Conservation (phyloP, 2,113 vertebrate genomes). For the Tragelaphus scriptus region DNA sequence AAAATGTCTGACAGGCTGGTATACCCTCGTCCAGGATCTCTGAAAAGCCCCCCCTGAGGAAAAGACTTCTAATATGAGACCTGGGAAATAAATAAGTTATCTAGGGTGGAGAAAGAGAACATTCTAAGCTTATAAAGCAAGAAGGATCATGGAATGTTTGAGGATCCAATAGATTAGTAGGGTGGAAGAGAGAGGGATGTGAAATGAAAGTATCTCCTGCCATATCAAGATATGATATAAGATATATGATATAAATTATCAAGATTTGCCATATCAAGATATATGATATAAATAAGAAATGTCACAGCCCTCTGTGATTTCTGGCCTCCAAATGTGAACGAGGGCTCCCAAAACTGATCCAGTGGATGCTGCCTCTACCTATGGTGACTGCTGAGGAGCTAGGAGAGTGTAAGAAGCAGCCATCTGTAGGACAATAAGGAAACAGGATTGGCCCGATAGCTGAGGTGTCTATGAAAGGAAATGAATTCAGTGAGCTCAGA, state of each 20-base stretch:
- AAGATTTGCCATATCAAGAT: not conserved
- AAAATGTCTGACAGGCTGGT: not conserved
- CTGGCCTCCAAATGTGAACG: not conserved
- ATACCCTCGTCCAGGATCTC: not conserved
- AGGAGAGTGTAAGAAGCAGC: not conserved
- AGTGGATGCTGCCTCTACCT: not conserved
- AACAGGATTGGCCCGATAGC: not conserved
- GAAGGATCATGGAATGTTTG: not conserved
- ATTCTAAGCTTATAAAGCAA: not conserved
- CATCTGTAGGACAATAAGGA: not conserved
- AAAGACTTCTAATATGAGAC: not conserved
- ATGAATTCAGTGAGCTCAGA: not conserved
- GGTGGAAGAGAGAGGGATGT: not conserved
- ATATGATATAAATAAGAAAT: not conserved
- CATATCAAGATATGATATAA: not conserved
- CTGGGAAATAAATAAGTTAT: not conserved
- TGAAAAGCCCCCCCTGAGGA: not conserved
- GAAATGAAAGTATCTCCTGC: not conserved
- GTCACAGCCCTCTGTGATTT: not conserved
- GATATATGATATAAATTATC: not conserved
- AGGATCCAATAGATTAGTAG: not conserved
- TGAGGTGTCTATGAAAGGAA: not conserved
- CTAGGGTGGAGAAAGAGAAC: not conserved
- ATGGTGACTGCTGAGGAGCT: not conserved
- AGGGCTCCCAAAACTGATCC: not conserved